Evolutionary conservation across 2,797 vertebrate genomes (phyloP).

Genomic region (Philypnodon macrostomus): DNA sequence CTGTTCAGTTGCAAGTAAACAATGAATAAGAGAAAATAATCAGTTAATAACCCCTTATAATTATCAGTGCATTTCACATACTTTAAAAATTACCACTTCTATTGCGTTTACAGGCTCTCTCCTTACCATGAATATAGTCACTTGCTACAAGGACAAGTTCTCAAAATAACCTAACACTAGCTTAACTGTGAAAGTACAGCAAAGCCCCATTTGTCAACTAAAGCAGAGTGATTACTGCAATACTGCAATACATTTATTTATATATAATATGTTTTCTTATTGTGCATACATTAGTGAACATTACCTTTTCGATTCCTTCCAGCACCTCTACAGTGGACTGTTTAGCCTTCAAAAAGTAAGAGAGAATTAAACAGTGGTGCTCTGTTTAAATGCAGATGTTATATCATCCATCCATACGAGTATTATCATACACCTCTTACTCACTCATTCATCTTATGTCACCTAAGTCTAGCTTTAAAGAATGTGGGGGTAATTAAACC

Average conservation of each 20-base stretch:
- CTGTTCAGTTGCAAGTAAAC: background rate
- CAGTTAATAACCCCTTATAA: background rate
- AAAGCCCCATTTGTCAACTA: constrained; percentile 45
- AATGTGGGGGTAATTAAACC: background rate
- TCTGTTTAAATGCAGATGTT: background rate
- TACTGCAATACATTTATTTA: constrained; percentile 9
- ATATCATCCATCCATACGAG: background rate
- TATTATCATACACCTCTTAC: constrained; percentile 1
- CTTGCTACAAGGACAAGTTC: constrained; percentile 35
- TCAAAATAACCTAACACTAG: constrained; percentile 60
- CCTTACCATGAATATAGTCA: constrained; percentile 21
- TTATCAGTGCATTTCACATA: background rate
- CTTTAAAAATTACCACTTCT: constrained; percentile 1
- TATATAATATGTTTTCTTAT: too few species aligned
- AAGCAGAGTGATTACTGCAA: constrained; percentile 25
- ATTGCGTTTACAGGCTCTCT: too few species aligned
- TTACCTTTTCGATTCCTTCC: constrained; percentile 97
- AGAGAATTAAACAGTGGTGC: constrained; percentile 7
- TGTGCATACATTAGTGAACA: background rate
- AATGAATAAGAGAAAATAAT: constrained; percentile 1
- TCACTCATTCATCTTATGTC: background rate
- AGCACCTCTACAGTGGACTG: constrained; percentile 92
- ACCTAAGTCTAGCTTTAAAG: background rate
- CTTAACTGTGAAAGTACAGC: constrained; percentile 45
- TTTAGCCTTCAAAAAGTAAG: constrained; percentile 77